A percentile compares a stretch with the other conserved stretches of the same genome.
Conservation (phyloP, 1,140 invertebrate species). For the Proctacanthus coquilletti region DNA sequence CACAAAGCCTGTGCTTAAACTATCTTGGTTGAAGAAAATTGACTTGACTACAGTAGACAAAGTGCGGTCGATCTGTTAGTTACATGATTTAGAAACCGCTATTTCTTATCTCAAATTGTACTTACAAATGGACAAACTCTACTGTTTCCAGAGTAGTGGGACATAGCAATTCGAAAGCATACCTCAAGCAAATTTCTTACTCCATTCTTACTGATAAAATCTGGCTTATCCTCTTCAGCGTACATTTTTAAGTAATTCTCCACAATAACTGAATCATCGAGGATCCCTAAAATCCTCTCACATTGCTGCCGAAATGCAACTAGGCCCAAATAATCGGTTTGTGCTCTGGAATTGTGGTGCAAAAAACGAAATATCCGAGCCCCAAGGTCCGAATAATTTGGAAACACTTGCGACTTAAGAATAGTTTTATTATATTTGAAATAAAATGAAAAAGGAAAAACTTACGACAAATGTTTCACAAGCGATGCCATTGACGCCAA, state of each 20-base stretch:
- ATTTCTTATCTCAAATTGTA: slow-evolving; percentile 2
- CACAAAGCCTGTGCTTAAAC: slow-evolving; percentile 54
- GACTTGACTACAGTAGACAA: slow-evolving; percentile 52
- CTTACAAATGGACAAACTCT: slow-evolving; percentile 31
- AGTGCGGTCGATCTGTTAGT: slow-evolving; percentile 42
- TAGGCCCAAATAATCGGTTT: slow-evolving; percentile 40
- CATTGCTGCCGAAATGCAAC: slow-evolving; percentile 50
- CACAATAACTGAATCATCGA: slow-evolving; percentile 45
- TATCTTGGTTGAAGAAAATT: slow-evolving; percentile 63
- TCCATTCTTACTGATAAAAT: slow-evolving; percentile 32
- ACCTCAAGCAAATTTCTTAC: slow-evolving; percentile 47
- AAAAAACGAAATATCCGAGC: slow-evolving; percentile 48
- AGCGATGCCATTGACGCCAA: slow-evolving; percentile 47
- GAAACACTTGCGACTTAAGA: slow-evolving; percentile 59
- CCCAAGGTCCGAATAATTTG: slow-evolving; percentile 55
- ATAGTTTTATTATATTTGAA: slow-evolving; percentile 8
- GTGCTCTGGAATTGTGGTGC: slow-evolving; percentile 38
- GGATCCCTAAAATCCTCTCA: slow-evolving; percentile 49
- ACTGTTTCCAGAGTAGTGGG: slow-evolving; percentile 46
- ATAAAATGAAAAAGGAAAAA: slow-evolving; percentile 2
- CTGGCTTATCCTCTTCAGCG: slow-evolving; percentile 29
- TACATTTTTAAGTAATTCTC: slow-evolving; percentile 53
- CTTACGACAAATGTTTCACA: slow-evolving; percentile 42
- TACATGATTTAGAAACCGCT: not conserved
- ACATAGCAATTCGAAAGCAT: slow-evolving; percentile 60